These are phyloP conservation scores for Pituophis catenifer DNA, from an alignment of 2,113 vertebrate species.

Conservation along the genomic window DNA sequence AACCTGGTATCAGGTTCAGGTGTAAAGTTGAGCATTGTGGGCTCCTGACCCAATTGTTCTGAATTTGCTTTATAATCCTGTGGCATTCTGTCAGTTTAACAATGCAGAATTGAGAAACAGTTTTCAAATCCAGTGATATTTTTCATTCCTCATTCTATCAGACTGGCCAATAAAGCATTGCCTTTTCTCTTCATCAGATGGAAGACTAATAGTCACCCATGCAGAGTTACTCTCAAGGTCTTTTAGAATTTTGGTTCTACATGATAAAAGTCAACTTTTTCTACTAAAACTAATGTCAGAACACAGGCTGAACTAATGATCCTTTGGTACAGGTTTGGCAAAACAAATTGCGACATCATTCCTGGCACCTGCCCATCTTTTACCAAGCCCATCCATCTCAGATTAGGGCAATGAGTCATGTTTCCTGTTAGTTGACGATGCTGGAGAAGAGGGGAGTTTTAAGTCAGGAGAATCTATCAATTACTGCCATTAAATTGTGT, in stretches of 20 bases:
- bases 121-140: conserved; percentile 3
- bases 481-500: background rate
- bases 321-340: background rate
- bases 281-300: background rate
- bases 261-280: background rate
- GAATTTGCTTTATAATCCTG: background rate
- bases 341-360: background rate
- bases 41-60: background rate
- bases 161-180: background rate
- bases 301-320: background rate
- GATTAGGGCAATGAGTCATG: background rate
- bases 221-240: background rate
- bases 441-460: background rate
- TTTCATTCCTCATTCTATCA: background rate
- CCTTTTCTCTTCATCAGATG: background rate
- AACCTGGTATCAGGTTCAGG: background rate
- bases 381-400: background rate
- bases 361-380: background rate
- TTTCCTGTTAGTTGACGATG: background rate
- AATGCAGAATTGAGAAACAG: background rate
- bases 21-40: background rate
- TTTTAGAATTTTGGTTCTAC: background rate
- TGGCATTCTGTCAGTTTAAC: background rate
- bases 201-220: background rate
- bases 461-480: background rate